Base-by-base conservation (phyloP, 1,140 invertebrate genomes). In the Manduca sexta region DNA sequence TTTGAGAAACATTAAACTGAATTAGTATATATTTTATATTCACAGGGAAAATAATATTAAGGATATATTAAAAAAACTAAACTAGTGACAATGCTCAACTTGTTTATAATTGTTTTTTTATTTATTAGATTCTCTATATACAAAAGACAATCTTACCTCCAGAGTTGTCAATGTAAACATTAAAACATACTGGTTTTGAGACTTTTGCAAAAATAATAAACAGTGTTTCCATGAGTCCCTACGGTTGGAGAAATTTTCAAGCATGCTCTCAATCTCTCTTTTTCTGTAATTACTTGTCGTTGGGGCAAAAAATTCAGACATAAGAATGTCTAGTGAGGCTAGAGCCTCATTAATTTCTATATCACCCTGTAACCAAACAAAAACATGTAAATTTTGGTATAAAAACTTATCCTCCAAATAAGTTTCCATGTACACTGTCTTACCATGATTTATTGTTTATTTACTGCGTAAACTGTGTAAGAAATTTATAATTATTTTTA, bases 131-230 rank as follows among this genome's bases (percentile, higher is more conserved):
- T 26, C 18, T 7, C 15, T 29, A n/a, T 45, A 13, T 30, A 44
- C n/a, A n/a, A n/a, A 31, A 16, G 4, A 8, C 21, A 10, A 21
- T n/a, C 60, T 86, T 89, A 94, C 94, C 90, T 97, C 95, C 49
- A 97, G 77, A 5, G 94, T 95, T 41, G 92, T 95, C 40, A 97
- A 86, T 64, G 94, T 92, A 74, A 94, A 97, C 94, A 97, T 97
- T 74, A 92, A 92, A 16, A 97, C 93, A 90, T 94, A 96, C 69
- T 95, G 93, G 88, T 96, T 97, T 51, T 89, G 88, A 31, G 93
- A 92, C 70, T 92, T 90, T 55, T 88, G 89, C 52, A 96, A 82
- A 84, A 95, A 96, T 69, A 93, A 91, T 16, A 97, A 79, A 75
- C 94, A 96, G 51, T 94, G 91, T 73, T 92, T 93, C 94, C 95